A percentile compares a stretch with the other conserved stretches of the same genome.
phyloP scores from a whole-genome alignment of 2,113 vertebrate species.

The Synchiropus splendidus region DNA sequence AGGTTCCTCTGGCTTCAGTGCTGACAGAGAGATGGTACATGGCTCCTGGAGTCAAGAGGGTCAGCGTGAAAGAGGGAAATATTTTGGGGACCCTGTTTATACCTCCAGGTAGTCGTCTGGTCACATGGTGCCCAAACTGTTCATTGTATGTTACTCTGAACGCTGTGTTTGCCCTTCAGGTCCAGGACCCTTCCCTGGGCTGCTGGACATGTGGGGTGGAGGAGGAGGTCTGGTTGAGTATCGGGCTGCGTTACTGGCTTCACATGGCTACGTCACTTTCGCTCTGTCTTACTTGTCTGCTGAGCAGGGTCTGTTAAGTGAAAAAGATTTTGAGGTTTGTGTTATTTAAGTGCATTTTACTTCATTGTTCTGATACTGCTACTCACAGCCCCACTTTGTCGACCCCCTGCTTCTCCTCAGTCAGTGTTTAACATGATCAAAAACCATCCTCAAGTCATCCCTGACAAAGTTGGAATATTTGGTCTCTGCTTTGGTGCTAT shows the following conservation, averaged over 20 bases:
- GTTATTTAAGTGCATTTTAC: not conserved
- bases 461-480: slow-evolving; percentile 47
- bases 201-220: slow-evolving; percentile 69
- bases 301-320: not conserved
- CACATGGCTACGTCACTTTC: slow-evolving; percentile 53
- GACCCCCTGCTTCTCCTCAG: slow-evolving; percentile 22
- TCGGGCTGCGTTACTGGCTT: slow-evolving; percentile 56
- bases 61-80: slow-evolving; percentile 32
- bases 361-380: not conserved
- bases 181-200: slow-evolving; percentile 61
- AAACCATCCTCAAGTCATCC: slow-evolving; percentile 49
- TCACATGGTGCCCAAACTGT: not conserved
- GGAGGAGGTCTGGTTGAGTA: slow-evolving; percentile 66
- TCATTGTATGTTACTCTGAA: not conserved
- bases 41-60: slow-evolving; percentile 57
- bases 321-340: not conserved
- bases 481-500: slow-evolving; percentile 52
- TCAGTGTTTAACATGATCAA: slow-evolving; percentile 44
- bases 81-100: slow-evolving; percentile 57
- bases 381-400: not conserved
- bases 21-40: slow-evolving; percentile 64
- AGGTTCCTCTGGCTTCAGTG: slow-evolving; percentile 26
- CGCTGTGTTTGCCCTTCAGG: slow-evolving; percentile 31
- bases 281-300: slow-evolving; percentile 52
- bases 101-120: slow-evolving; percentile 51